Evolutionary conservation across 2,797 vertebrate genomes (phyloP), one percentile per base, ranked within the genome.

Genomic region (Molothrus aeneus): DNA sequence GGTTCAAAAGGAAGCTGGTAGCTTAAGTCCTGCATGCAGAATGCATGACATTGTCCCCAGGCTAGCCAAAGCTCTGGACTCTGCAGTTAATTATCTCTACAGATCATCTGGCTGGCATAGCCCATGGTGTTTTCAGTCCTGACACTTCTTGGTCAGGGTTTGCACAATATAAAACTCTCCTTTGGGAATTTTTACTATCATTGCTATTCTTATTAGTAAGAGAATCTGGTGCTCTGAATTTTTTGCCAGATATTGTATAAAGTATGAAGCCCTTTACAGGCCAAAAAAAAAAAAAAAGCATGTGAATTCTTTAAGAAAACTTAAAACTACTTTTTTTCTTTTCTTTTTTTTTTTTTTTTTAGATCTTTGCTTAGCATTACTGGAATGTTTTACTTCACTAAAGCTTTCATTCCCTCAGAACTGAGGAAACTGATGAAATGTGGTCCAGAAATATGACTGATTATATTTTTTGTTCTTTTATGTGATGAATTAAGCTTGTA

Each of bases 11-110:
- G 43, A 79, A 80, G 8, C 38, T 86, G 29, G 32, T 66, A 54
- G 43, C 18, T 92, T 13, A n/a, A 18, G 32, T 64, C 26, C 70
- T 93, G 47, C 66, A 68, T 89, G 54, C 29, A 61, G 20, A 53
- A 65, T 75, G 29, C 6, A 9, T 34, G 40, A 34, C n/a, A 17
- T 1, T 66, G 50, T 32, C 48, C 21, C 14, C 0, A 0, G 45
- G 51, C 32, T 42, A 68, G 32, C 20, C 59, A 79, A 74, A 86
- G 59, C 59, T 89, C 48, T 71, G 69, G 68, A 60, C 80, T 86
- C 40, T 60, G 38, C 0, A 1, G 36, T 71, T 51, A 53, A 47
- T 90, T 80, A 50, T 40, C 40, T 83, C 77, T 60, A 25, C 26
- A 86, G 45, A 53, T 81, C n/a, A 51, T 64, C 20, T 60, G 36